phyloP scores from a whole-genome alignment of 2,113 vertebrate genomes.

The Benitochromis conjunctus region DNA sequence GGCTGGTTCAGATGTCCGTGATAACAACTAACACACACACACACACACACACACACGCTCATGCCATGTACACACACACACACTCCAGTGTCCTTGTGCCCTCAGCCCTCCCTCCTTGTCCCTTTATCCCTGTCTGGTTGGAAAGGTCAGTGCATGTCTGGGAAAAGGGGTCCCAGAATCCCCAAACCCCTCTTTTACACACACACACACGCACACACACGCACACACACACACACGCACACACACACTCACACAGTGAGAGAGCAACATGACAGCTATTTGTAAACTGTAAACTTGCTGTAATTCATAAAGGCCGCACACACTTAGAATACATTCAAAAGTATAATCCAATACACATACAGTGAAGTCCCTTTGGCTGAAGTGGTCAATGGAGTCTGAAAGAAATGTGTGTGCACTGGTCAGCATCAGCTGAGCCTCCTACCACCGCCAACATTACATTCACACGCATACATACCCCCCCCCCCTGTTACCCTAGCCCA shows the following conservation, averaged over 20 bases:
- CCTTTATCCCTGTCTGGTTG: constrained; percentile 96
- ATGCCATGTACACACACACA: not conserved
- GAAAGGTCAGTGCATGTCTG: constrained; percentile 98
- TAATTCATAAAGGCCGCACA: constrained; percentile 79
- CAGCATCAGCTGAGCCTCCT: constrained; percentile 74
- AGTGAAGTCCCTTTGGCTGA: not conserved
- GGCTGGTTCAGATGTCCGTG: constrained; percentile 86
- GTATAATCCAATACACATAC: constrained; percentile 53
- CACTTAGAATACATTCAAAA: not conserved
- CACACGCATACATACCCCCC: constrained; percentile 20
- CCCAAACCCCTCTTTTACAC: constrained; percentile 43
- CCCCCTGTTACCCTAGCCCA: not conserved
- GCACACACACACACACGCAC: constrained; percentile 1
- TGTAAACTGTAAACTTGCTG: constrained; percentile 78
- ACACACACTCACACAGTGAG: not conserved
- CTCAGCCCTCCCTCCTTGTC: constrained; percentile 73
- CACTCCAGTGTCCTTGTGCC: constrained; percentile 54
- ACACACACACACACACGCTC: not conserved
- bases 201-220: constrained; percentile 1
- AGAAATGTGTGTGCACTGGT: constrained; percentile 80
- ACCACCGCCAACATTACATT: not conserved
- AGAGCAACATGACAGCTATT: not conserved
- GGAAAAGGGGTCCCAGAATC: constrained; percentile 93
- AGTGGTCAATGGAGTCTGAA: constrained; percentile 13
- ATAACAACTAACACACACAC: constrained; percentile 34